Evolutionary conservation across 2,888 invertebrate species (phyloP).

Genomic region (Xylocampa areola): DNA sequence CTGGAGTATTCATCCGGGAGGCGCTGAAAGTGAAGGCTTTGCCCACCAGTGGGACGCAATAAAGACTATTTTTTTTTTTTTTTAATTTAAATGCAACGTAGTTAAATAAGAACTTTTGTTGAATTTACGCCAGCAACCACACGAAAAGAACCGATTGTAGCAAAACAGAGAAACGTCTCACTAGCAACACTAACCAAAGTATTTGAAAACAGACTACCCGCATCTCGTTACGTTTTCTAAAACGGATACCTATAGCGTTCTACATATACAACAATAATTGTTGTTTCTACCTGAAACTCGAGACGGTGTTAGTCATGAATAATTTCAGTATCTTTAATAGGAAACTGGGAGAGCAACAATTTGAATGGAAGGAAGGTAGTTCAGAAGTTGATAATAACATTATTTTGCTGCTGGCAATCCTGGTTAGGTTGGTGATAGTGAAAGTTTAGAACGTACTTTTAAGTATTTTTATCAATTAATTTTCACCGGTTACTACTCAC

Average conservation of each 20-base stretch:
- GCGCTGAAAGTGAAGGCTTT: no score
- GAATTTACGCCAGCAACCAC: no score
- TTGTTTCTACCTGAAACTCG: background rate
- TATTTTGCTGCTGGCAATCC: background rate
- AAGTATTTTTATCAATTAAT: no score
- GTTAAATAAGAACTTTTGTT: no score
- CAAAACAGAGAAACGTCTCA: no score
- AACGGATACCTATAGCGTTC: background rate
- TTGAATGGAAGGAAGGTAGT: background rate
- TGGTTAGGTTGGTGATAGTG: background rate
- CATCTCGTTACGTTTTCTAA: background rate
- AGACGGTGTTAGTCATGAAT: background rate
- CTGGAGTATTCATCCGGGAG: no score
- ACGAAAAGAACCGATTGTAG: no score
- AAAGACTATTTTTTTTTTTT: no score
- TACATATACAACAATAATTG: background rate
- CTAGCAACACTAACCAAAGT: background rate
- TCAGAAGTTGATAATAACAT: background rate
- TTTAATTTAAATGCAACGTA: no score
- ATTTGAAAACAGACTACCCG: background rate
- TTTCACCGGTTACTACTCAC: no score
- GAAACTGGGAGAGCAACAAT: background rate
- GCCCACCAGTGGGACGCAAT: no score
- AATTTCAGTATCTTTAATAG: background rate
- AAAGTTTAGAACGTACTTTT: no score